These are phyloP conservation scores for Nephrotoma flavescens DNA, from an alignment of 2,888 invertebrate species.

Conservation along the genomic window DNA sequence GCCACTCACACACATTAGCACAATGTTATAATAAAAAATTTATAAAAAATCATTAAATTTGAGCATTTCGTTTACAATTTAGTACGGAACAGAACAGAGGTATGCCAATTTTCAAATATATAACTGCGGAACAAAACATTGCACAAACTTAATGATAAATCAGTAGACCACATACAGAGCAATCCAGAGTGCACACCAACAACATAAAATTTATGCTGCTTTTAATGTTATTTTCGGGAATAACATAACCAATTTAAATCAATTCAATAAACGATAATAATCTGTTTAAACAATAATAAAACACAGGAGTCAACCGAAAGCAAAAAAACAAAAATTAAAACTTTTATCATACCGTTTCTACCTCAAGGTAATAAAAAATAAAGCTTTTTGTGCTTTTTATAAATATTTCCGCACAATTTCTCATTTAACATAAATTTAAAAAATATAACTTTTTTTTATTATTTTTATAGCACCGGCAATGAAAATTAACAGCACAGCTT, in stretches of 20 bases:
- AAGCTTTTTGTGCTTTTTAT: not conserved
- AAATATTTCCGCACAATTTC: not conserved
- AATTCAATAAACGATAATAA: not conserved
- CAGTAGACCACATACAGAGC: not conserved
- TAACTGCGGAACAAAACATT: too few relatives aligned
- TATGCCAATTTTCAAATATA: too few relatives aligned
- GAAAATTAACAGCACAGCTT: not conserved
- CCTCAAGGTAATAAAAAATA: not conserved
- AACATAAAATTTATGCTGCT: not conserved
- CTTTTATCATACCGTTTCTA: not conserved
- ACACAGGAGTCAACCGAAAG: not conserved
- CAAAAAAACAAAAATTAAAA: not conserved
- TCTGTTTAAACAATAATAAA: not conserved
- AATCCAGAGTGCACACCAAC: not conserved
- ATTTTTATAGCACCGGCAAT: not conserved
- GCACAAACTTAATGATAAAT: too few relatives aligned
- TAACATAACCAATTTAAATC: not conserved
- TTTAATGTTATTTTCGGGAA: not conserved
- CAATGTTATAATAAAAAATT: not conserved
- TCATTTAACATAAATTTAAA: not conserved
- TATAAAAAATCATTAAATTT: not conserved
- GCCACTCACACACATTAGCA: not conserved
- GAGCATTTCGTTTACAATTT: not conserved
- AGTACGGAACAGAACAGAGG: too few relatives aligned
- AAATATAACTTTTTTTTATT: not conserved